Conservation (phyloP, 2,888 invertebrate genomes). For the Bruchidius siliquastri region DNA sequence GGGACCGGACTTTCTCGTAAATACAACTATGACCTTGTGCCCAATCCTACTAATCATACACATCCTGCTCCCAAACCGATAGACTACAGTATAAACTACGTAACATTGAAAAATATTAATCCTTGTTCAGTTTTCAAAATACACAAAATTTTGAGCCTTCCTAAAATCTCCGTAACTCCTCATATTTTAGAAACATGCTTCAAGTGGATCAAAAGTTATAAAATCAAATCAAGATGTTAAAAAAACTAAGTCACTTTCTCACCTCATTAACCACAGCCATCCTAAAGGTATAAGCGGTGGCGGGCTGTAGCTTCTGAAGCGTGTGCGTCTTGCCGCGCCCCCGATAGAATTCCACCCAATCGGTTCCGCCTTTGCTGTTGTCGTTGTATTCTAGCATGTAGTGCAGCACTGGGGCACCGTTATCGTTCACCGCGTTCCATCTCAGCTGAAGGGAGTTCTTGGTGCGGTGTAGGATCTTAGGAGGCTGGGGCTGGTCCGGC, state of each 20-base stretch:
- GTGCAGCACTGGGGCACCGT: constrained; percentile 72
- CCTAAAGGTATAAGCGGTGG: constrained; percentile 77
- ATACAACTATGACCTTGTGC: no score
- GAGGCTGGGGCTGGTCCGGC: constrained; percentile 69
- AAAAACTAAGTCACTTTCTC: constrained; percentile 62
- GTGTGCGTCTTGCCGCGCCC: constrained; percentile 73
- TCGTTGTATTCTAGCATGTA: constrained; percentile 73
- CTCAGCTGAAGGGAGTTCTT: constrained; percentile 67
- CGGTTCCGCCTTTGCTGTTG: constrained; percentile 59
- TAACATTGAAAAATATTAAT: no score
- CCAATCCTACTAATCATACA: no score
- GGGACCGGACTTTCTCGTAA: no score
- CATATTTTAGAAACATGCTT: no score
- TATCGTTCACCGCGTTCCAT: constrained; percentile 70
- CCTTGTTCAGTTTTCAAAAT: no score
- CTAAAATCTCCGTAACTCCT: no score
- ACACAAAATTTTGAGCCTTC: no score
- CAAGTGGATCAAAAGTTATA: neutral
- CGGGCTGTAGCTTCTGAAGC: constrained; percentile 69
- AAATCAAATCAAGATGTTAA: neutral
- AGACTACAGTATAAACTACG: no score
- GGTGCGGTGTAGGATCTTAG: constrained; percentile 66
- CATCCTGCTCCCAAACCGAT: no score
- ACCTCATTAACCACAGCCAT: constrained; percentile 77
- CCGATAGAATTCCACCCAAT: constrained; percentile 68